Evolutionary conservation across 1,140 invertebrate species (phyloP).

Genomic region (Lepidurus packardi): DNA sequence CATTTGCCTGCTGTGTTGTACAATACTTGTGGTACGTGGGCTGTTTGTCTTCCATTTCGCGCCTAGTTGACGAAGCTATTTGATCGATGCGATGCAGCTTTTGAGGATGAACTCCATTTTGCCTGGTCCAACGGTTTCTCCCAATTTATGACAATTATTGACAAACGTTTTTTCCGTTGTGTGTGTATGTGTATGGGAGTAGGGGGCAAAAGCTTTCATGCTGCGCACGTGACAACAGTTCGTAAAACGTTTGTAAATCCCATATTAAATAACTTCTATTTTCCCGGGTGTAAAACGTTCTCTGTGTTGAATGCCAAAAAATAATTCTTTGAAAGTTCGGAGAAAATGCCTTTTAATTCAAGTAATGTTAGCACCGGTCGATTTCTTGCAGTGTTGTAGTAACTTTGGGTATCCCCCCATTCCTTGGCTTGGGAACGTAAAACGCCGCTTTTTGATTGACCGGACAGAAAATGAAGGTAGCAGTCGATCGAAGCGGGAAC

Average conservation of each 20-base stretch:
- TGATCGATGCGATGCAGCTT: background rate
- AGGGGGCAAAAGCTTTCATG: background rate
- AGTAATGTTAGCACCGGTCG: too few relatives aligned
- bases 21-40: background rate
- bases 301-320: background rate
- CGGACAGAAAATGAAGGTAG: too few relatives aligned
- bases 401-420: too few relatives aligned
- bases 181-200: background rate
- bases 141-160: constrained; percentile 3
- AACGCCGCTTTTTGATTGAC: too few relatives aligned
- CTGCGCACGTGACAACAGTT: background rate
- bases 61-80: background rate
- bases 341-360: too few relatives aligned
- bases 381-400: too few relatives aligned
- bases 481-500: too few relatives aligned
- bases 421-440: too few relatives aligned
- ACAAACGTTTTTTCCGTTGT: background rate
- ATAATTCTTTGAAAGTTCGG: too few relatives aligned
- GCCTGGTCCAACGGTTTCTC: background rate
- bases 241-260: background rate
- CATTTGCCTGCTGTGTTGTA: background rate
- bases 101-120: background rate
- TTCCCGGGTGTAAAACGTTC: background rate
- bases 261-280: background rate
- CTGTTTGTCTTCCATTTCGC: constrained; percentile 6